A percentile compares a stretch with the other conserved stretches of the same genome.
These are phyloP conservation scores for Megalurothrips usitatus DNA, from an alignment of 2,888 invertebrate genomes.

Conservation along the genomic window DNA sequence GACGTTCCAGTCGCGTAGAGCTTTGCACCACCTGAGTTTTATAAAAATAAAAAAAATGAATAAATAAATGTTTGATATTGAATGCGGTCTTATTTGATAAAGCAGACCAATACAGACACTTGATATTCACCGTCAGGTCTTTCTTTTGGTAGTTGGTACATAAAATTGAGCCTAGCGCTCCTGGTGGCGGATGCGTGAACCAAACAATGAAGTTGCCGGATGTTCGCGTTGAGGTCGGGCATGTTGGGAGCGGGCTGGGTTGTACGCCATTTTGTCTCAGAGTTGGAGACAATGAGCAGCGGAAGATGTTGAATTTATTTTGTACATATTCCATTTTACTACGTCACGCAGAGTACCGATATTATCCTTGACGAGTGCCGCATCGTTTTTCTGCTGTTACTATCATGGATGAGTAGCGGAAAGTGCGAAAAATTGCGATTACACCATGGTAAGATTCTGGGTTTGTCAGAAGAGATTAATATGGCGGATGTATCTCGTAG, in stretches of 20 bases:
- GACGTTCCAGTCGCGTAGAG: too few relatives aligned
- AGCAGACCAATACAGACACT: too few relatives aligned
- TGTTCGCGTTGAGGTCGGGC: background rate
- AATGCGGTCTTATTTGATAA: too few relatives aligned
- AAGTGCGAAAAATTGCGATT: background rate
- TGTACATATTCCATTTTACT: background rate
- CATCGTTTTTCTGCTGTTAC: background rate
- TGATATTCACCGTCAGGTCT: too few relatives aligned
- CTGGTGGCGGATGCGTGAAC: background rate
- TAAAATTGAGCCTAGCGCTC: background rate
- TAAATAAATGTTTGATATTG: too few relatives aligned
- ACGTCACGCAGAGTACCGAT: background rate
- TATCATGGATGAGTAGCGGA: background rate
- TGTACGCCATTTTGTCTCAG: conserved; percentile 14
- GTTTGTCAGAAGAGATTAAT: background rate
- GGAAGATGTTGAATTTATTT: conserved; percentile 9
- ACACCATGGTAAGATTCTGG: background rate
- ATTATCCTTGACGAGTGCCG: background rate
- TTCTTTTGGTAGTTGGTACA: background rate
- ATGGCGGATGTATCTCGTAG: background rate
- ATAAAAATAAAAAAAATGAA: too few relatives aligned
- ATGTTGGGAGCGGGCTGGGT: background rate
- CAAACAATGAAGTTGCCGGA: background rate
- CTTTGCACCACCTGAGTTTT: too few relatives aligned
- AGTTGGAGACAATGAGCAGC: conserved; percentile 4